These are phyloP conservation scores for Blera fallax DNA, from an alignment of 2,888 invertebrate genomes.

Conservation along the genomic window DNA sequence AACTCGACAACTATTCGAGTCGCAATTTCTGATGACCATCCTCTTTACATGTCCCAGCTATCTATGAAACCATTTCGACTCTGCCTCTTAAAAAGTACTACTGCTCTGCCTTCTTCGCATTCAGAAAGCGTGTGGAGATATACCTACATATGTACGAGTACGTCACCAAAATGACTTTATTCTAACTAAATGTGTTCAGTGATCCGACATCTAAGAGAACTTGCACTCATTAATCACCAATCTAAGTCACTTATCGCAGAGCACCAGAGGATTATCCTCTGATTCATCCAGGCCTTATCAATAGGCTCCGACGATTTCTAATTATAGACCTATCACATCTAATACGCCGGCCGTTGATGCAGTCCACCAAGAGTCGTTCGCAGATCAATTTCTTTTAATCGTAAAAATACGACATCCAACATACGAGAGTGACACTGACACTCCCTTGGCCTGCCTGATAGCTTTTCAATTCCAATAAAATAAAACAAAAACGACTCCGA, in stretches of 20 bases:
- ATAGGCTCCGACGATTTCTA: neutral
- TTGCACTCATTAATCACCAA: neutral
- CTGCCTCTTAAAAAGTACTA: too few species aligned
- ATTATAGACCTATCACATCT: slow-evolving; percentile 26
- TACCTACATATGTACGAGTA: too few species aligned
- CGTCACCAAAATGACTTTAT: neutral
- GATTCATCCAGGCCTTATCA: slow-evolving; percentile 17
- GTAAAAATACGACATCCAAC: slow-evolving; percentile 2
- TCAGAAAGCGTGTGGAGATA: too few species aligned
- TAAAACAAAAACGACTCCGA: neutral
- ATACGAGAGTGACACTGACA: slow-evolving; percentile 28
- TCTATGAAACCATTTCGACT: too few species aligned
- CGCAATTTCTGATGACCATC: too few species aligned
- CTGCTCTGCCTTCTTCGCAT: too few species aligned
- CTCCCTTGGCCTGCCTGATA: slow-evolving; percentile 10
- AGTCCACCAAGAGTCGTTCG: slow-evolving; percentile 16
- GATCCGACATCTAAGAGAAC: neutral
- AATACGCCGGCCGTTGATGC: neutral
- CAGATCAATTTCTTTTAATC: slow-evolving; percentile 23
- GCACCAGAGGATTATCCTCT: neutral
- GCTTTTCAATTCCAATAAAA: slow-evolving; percentile 32
- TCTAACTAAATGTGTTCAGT: neutral
- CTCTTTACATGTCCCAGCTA: too few species aligned
- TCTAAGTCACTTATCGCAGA: neutral
- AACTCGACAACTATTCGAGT: too few species aligned